These are phyloP conservation scores for Thripadectes ignobilis DNA, from an alignment of 2,797 vertebrate genomes.

Conservation along the genomic window DNA sequence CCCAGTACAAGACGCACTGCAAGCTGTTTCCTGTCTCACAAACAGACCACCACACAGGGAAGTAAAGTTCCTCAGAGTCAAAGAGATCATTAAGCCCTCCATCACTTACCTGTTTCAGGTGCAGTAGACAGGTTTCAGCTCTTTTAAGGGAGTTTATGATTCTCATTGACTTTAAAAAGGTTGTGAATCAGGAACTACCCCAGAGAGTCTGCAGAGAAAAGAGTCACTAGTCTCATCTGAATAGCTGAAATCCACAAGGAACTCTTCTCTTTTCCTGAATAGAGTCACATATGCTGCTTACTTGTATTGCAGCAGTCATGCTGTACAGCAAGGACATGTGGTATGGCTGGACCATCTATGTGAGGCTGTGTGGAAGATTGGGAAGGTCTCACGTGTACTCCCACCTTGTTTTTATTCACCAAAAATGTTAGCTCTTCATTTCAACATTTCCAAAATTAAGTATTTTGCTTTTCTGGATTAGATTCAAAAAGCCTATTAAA, in stretches of 20 bases:
- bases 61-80: neutral
- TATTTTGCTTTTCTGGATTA: neutral
- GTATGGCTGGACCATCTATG: neutral
- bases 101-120: neutral
- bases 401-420: neutral
- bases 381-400: neutral
- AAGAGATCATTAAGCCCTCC: neutral
- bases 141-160: neutral
- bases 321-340: neutral
- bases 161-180: neutral
- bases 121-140: neutral
- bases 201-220: neutral
- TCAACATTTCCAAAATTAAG: neutral
- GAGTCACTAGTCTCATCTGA: neutral
- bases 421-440: neutral
- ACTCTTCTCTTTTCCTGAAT: neutral
- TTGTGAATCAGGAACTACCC: neutral
- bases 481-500: conserved; percentile 25
- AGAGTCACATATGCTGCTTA: neutral
- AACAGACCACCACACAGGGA: neutral
- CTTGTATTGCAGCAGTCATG: fast-evolving
- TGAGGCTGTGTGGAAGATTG: neutral
- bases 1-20: neutral
- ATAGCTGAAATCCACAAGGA: neutral
- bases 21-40: neutral